These are phyloP conservation scores for Hippocampus zosterae DNA, from an alignment of 2,113 vertebrate genomes.

Conservation along the genomic window DNA sequence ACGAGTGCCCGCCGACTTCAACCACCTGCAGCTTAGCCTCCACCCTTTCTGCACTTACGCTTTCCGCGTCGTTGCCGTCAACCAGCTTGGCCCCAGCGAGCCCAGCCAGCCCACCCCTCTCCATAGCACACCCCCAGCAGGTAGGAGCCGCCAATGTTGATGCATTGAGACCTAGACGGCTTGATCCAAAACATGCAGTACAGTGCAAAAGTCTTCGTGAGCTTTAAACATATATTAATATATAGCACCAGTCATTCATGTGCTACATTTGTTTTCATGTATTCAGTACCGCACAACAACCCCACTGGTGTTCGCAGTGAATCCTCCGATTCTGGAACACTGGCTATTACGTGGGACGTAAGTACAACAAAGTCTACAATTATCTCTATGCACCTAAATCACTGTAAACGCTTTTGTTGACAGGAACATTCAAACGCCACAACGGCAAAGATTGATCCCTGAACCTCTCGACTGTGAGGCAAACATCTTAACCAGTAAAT, in stretches of 20 bases:
- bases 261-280: not conserved
- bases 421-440: not conserved
- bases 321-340: constrained; percentile 71
- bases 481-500: not conserved
- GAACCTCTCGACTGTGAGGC: not conserved
- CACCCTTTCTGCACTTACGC: constrained; percentile 74
- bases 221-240: no score
- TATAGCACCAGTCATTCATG: not conserved
- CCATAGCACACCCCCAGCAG: constrained; percentile 56
- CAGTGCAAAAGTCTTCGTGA: no score
- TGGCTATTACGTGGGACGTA: constrained; percentile 83
- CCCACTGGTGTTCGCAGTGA: constrained; percentile 74
- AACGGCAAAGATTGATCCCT: not conserved
- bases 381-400: not conserved
- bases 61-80: constrained; percentile 77
- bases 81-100: constrained; percentile 67
- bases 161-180: not conserved
- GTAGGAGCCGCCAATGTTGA: constrained; percentile 10
- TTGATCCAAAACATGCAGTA: no score
- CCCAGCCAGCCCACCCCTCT: constrained; percentile 58
- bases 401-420: not conserved
- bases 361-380: constrained; percentile 14
- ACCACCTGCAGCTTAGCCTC: constrained; percentile 68
- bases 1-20: constrained; percentile 62
- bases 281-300: constrained; percentile 66